Base-by-base conservation (phyloP, 2,888 invertebrate species). In the Neocrepidodera transversa region DNA sequence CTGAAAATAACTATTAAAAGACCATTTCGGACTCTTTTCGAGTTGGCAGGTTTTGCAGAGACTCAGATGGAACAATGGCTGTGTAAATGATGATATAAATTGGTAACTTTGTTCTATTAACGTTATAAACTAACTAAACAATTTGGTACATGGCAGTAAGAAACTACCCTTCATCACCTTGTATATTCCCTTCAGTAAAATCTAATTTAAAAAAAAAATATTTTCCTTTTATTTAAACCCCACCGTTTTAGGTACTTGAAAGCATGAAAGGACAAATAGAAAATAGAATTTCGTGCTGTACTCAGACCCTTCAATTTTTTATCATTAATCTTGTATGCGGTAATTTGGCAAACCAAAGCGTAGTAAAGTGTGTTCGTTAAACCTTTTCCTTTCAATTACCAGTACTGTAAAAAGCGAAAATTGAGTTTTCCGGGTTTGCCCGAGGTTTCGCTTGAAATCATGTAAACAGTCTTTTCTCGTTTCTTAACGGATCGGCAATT, bases 311-410 rank as follows among this genome's bases (percentile, higher is more conserved):
- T 38, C 13, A 38, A 14, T 50, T 50, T 50, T 54, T 49, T 59
- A 50, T 36, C 50, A 60, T 60, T 56, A 50, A 60, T 60, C 55
- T 45, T 36, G 45, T 47, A 60, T 36, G 55, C 43, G 38, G 55
- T 51, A 56, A 60, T 60, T 54, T 49, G 45, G 28, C 54, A 36
- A 59, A 48, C 54, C 50, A 54, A 59, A 60, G 60, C 47, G 43
- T 16, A 40, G 49, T 50, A 51, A 56, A 60, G 50, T 60, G 51
- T 42, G 28, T 53, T 49, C 55, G 45, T 51, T 60, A 47, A 60
- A 60, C 49, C 60, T 51, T 55, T 53, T 55, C 55, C 49, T 60
- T 55, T 60, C 55, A 60, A 60, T 60, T 60, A 60, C 51, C 55
- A 38, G 28, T 40, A 43, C 55, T 50, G 42, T 50, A 55, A 55